Percentiles rank a stretch among this genome's conserved stretches.
Evolutionary conservation across 1,140 invertebrate genomes (phyloP).

Genomic region (Samia ricini): DNA sequence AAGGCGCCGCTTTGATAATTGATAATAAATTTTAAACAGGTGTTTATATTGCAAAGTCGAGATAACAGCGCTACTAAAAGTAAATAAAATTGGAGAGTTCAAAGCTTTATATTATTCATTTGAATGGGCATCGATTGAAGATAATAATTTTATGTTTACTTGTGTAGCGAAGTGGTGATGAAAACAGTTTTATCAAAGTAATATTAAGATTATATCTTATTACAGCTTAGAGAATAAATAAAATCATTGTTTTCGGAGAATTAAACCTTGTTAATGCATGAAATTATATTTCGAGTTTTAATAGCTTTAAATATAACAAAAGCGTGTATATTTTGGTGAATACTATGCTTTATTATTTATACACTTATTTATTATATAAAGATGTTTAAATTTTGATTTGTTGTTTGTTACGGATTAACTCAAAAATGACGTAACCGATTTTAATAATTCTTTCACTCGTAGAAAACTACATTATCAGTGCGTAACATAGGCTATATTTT

Average conservation of each 20-base stretch:
- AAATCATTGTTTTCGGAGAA: neutral
- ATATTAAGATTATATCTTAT: neutral
- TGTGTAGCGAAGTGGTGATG: conserved; percentile 4
- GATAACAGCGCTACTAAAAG: conserved; percentile 17
- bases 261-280: neutral
- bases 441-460: too few relatives aligned
- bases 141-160: conserved; percentile 6
- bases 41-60: conserved; percentile 22
- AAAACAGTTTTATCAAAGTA: conserved; percentile 9
- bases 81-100: conserved; percentile 21
- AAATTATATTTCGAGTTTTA: neutral
- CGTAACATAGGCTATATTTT: too few relatives aligned
- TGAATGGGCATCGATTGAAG: conserved; percentile 1
- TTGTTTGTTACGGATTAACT: too few relatives aligned
- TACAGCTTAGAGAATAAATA: neutral
- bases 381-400: too few relatives aligned
- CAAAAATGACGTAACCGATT: too few relatives aligned
- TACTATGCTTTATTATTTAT: too few relatives aligned
- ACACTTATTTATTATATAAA: too few relatives aligned
- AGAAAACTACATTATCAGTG: too few relatives aligned
- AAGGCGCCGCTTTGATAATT: conserved; percentile 16
- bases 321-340: too few relatives aligned
- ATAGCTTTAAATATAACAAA: too few relatives aligned
- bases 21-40: conserved; percentile 36
- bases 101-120: conserved; percentile 11